Conservation (phyloP, 2,113 vertebrate genomes). For the Origma solitaria region DNA sequence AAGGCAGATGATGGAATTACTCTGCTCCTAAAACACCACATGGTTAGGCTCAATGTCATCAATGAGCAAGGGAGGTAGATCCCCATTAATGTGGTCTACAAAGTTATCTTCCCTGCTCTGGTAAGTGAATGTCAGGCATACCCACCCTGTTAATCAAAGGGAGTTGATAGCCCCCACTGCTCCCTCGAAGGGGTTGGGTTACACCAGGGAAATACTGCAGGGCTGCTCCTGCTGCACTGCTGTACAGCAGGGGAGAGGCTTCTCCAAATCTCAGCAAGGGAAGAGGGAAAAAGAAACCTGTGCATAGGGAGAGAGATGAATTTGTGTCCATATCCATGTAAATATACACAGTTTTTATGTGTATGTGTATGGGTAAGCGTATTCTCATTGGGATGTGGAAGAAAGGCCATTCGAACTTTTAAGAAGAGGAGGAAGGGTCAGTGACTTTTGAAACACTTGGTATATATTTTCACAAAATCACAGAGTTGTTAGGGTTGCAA, state of each 20-base stretch:
- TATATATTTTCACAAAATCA: background rate
- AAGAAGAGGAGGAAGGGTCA: background rate
- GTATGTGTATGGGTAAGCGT: rapidly evolving
- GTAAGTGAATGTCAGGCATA: conserved; percentile 40
- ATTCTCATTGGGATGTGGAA: background rate
- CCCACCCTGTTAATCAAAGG: conserved; percentile 47
- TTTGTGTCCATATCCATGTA: background rate
- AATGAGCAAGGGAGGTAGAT: conserved; percentile 44
- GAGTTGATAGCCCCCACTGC: background rate
- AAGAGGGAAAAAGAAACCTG: background rate
- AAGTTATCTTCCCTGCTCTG: conserved; percentile 58
- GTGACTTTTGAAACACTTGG: background rate
- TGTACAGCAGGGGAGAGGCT: background rate
- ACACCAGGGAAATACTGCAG: background rate
- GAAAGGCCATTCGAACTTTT: background rate
- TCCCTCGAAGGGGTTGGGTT: background rate
- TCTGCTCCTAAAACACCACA: conserved; percentile 43
- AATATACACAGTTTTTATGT: background rate
- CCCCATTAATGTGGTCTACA: conserved; percentile 57
- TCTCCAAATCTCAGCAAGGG: background rate
- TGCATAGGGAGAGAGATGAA: rapidly evolving
- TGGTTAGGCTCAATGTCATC: conserved; percentile 53
- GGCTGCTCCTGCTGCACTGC: background rate
- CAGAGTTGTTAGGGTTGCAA: background rate
- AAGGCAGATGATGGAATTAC: conserved; percentile 52